Conservation (phyloP, 2,113 vertebrate species). For the Hoplias malabaricus region DNA sequence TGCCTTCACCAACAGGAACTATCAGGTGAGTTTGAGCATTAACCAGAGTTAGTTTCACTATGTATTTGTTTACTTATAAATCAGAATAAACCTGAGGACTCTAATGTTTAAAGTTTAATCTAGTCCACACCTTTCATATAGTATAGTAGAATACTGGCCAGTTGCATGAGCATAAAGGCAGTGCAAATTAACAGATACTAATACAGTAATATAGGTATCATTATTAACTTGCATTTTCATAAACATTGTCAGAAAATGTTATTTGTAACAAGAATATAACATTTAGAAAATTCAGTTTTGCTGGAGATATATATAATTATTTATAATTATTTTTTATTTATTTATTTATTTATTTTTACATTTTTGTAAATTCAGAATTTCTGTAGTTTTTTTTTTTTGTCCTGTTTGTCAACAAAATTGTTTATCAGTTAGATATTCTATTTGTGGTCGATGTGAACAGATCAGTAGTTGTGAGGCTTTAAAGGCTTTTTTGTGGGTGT, state of each 20-base stretch:
- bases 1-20: slow-evolving; percentile 95
- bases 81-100: background rate
- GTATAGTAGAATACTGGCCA: background rate
- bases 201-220: too few species aligned
- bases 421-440: background rate
- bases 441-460: too few species aligned
- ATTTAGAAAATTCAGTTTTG: too few species aligned
- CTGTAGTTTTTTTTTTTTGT: background rate
- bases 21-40: slow-evolving; percentile 79
- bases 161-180: background rate
- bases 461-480: too few species aligned
- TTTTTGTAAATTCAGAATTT: background rate
- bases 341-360: too few species aligned
- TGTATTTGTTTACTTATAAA: background rate
- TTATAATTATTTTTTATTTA: too few species aligned
- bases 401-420: background rate
- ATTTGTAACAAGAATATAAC: too few species aligned
- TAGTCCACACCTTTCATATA: too few species aligned
- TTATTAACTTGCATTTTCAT: background rate
- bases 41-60: background rate
- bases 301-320: too few species aligned
- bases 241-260: background rate
- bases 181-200: background rate
- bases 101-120: background rate
- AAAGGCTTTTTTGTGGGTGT: background rate